Percentiles rank a stretch among this genome's conserved stretches.
These are phyloP conservation scores for Hydriomena furcata DNA, from an alignment of 2,888 invertebrate genomes.

Conservation along the genomic window DNA sequence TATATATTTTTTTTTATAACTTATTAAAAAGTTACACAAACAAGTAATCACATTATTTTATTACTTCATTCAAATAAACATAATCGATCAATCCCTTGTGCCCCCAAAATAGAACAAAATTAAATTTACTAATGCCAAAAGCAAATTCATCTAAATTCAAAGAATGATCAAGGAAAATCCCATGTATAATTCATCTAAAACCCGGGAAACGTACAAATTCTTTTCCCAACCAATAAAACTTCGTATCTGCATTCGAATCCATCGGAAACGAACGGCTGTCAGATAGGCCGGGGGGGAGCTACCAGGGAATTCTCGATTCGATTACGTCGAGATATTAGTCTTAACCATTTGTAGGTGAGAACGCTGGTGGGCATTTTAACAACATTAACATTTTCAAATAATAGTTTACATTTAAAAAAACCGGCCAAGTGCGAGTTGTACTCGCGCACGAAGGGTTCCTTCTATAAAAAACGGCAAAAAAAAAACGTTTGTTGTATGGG, in stretches of 20 bases:
- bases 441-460: no score
- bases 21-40: no score
- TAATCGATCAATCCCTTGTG: no score
- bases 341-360: no score
- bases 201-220: slow-evolving; percentile 35
- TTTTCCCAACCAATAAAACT: slow-evolving; percentile 34
- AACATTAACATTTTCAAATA: no score
- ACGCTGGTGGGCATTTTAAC: no score
- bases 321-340: slow-evolving; percentile 9
- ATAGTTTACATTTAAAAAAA: no score
- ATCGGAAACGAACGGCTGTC: slow-evolving; percentile 26
- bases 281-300: slow-evolving; percentile 22
- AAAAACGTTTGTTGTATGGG: no score
- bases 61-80: not conserved
- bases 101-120: slow-evolving; percentile 7
- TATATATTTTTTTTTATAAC: no score
- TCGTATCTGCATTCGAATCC: slow-evolving; percentile 37
- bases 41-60: no score
- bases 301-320: slow-evolving; percentile 7
- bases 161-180: slow-evolving; percentile 25
- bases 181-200: slow-evolving; percentile 34
- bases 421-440: no score
- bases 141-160: slow-evolving; percentile 19
- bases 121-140: slow-evolving; percentile 16
- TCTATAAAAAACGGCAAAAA: no score